phyloP scores from a whole-genome alignment of 1,140 invertebrate genomes.

The Tenebrio molitor region DNA sequence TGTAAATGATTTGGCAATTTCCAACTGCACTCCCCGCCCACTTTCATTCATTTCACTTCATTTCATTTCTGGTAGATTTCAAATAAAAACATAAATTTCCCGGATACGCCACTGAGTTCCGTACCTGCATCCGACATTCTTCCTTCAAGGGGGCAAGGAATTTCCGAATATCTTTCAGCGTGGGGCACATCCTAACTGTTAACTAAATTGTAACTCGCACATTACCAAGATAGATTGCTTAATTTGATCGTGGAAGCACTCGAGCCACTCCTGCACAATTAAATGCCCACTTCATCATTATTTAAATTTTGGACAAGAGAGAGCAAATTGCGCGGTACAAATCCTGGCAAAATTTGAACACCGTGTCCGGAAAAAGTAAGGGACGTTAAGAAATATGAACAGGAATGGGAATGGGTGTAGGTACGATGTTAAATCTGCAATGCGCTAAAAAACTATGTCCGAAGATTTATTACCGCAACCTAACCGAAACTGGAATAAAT shows the following conservation, averaged over 20 bases:
- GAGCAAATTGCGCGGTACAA: background rate
- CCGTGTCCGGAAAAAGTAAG: background rate
- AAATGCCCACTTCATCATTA: background rate
- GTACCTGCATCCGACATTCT: slow-evolving; percentile 20
- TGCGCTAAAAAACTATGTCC: background rate
- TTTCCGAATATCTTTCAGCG: slow-evolving; percentile 22
- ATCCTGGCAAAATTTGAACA: slow-evolving; percentile 27
- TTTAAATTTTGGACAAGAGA: background rate
- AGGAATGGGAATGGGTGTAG: too few species aligned
- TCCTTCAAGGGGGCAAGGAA: background rate
- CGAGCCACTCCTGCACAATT: background rate
- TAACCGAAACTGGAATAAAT: background rate
- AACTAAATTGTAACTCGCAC: slow-evolving; percentile 9
- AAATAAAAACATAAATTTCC: too few species aligned
- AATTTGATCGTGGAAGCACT: background rate
- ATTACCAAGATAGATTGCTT: slow-evolving; percentile 8
- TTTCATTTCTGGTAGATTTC: too few species aligned
- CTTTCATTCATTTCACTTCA: too few species aligned
- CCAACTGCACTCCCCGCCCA: too few species aligned
- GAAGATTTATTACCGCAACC: background rate
- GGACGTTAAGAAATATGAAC: background rate
- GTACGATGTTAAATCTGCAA: background rate
- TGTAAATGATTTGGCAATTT: too few species aligned
- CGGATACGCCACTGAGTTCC: too few species aligned
- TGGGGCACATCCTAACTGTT: slow-evolving; percentile 14